Conservation (phyloP, 2,797 vertebrate species). For the Myotis myotis region DNA sequence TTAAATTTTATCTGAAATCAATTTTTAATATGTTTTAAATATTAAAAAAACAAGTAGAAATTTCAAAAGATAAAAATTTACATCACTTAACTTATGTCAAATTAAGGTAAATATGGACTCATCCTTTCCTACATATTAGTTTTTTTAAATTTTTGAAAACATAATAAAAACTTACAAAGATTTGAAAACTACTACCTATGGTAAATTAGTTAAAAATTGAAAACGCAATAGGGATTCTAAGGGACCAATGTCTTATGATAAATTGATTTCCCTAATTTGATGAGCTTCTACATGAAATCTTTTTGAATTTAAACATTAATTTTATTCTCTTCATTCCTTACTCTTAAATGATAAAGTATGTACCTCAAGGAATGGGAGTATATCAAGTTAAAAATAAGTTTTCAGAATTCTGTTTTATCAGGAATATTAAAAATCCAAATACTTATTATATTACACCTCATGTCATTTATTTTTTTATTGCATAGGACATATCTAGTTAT, state of each 20-base stretch:
- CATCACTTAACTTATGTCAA: not conserved
- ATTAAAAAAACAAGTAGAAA: not conserved
- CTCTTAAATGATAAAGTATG: not conserved
- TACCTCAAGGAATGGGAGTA: not conserved
- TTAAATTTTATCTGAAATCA: not conserved
- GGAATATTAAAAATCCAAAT: not conserved
- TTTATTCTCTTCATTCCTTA: not conserved
- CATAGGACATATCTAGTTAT: not conserved
- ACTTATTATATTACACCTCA: not conserved
- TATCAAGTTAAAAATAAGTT: not conserved
- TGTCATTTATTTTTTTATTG: not conserved
- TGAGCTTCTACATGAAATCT: not conserved
- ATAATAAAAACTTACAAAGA: not conserved
- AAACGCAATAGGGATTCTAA: not conserved
- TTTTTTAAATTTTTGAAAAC: not conserved
- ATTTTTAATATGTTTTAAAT: slow-evolving; percentile 1
- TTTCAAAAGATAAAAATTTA: not conserved
- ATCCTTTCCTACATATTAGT: not conserved
- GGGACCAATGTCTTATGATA: not conserved
- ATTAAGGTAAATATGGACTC: not conserved
- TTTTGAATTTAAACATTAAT: slow-evolving; percentile 7
- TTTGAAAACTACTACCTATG: not conserved
- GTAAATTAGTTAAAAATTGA: not conserved
- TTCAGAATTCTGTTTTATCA: not conserved
- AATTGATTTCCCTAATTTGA: not conserved